Conservation (phyloP, 2,113 vertebrate genomes). For the Vicugna pacos region DNA sequence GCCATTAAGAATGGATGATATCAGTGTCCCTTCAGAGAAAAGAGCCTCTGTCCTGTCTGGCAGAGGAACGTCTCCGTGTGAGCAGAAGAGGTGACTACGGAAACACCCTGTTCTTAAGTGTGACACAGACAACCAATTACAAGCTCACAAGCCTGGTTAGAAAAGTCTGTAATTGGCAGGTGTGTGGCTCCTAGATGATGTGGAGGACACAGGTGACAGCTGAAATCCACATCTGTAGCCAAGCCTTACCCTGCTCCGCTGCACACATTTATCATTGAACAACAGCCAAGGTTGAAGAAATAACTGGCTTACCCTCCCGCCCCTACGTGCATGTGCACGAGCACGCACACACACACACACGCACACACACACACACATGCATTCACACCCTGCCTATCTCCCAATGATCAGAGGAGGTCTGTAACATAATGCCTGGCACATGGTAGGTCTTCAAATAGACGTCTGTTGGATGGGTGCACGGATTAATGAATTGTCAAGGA, state of each 20-base stretch:
- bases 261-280: neutral
- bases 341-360: neutral
- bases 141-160: neutral
- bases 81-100: neutral
- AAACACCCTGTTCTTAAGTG: neutral
- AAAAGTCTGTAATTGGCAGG: neutral
- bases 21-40: neutral
- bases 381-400: neutral
- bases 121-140: neutral
- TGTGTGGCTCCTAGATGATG: neutral
- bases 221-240: slow-evolving; percentile 1
- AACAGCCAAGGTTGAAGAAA: neutral
- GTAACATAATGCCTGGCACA: neutral
- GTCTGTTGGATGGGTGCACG: neutral
- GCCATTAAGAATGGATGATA: neutral
- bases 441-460: neutral
- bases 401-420: neutral
- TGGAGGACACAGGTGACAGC: neutral
- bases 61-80: neutral
- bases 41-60: neutral
- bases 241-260: neutral
- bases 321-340: accelerated
- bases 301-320: neutral
- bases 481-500: slow-evolving; percentile 34
- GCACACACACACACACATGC: neutral